phyloP scores from a whole-genome alignment of 1,140 invertebrate species.

The Lutraria rhynchaena region DNA sequence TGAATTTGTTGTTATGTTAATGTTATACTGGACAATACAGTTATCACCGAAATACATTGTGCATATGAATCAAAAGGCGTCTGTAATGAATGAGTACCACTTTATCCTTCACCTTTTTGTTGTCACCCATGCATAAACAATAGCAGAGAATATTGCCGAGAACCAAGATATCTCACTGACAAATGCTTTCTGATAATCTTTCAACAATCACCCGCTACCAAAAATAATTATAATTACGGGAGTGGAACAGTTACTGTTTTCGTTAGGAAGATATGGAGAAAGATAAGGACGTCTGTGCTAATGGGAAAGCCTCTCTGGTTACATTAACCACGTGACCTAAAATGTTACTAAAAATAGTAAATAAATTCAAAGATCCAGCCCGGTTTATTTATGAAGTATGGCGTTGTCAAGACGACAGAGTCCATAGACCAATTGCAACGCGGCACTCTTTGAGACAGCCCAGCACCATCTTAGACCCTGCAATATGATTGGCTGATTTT shows the following conservation, averaged over 20 bases:
- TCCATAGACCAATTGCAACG: constrained; percentile 34
- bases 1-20: constrained; percentile 37
- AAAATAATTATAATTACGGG: constrained; percentile 37
- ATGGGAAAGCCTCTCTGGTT: constrained; percentile 52
- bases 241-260: constrained; percentile 29
- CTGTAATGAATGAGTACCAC: neutral
- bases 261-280: constrained; percentile 18
- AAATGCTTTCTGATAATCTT: too few species aligned
- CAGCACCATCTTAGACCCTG: constrained; percentile 67
- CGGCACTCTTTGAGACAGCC: constrained; percentile 63
- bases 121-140: constrained; percentile 37
- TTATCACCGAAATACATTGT: constrained; percentile 36
- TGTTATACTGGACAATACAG: constrained; percentile 37
- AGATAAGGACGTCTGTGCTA: constrained; percentile 40
- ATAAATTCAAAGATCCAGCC: constrained; percentile 55
- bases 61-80: constrained; percentile 36
- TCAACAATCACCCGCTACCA: constrained; percentile 34
- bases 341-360: constrained; percentile 55
- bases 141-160: constrained; percentile 32
- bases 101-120: constrained; percentile 18
- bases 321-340: constrained; percentile 35
- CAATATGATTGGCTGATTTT: constrained; percentile 68
- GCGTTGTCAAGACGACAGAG: constrained; percentile 25
- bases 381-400: constrained; percentile 39
- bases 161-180: neutral